A percentile compares a stretch with the other conserved stretches of the same genome.
These are phyloP conservation scores for Rhizomys pruinosus DNA, from an alignment of 2,113 vertebrate genomes.

Conservation along the genomic window DNA sequence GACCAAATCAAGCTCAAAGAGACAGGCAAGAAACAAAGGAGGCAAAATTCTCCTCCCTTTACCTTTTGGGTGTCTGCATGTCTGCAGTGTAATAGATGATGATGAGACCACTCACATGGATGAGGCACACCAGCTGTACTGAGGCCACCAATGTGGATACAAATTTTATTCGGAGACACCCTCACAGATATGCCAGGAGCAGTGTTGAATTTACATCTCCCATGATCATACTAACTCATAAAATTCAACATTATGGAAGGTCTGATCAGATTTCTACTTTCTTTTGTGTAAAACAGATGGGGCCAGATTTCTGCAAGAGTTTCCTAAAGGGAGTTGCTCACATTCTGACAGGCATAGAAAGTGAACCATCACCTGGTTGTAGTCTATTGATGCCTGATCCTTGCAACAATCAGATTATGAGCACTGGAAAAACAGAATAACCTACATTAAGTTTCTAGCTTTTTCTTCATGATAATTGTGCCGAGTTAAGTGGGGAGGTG, in stretches of 20 bases:
- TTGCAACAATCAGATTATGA: background rate
- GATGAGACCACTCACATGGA: background rate
- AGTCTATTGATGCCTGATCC: background rate
- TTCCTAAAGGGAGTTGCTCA: background rate
- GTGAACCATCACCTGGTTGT: accelerated
- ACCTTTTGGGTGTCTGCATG: background rate
- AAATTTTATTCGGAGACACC: background rate
- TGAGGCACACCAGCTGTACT: background rate
- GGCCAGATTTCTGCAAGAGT: background rate
- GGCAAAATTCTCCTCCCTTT: background rate
- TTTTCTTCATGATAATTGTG: background rate
- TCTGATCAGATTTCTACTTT: slow-evolving; percentile 9
- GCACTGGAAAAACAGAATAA: background rate
- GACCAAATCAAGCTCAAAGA: background rate
- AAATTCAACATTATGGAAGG: background rate
- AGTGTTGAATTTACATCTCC: background rate
- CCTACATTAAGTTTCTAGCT: background rate
- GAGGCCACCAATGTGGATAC: too few relatives aligned
- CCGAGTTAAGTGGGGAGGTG: background rate
- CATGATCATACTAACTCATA: background rate
- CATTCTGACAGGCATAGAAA: background rate
- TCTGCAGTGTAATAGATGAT: background rate
- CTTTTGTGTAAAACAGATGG: background rate
- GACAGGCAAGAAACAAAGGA: background rate
- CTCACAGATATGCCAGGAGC: background rate